These are phyloP conservation scores for Sebastolobus alascanus DNA, from an alignment of 2,797 vertebrate genomes.

Conservation along the genomic window DNA sequence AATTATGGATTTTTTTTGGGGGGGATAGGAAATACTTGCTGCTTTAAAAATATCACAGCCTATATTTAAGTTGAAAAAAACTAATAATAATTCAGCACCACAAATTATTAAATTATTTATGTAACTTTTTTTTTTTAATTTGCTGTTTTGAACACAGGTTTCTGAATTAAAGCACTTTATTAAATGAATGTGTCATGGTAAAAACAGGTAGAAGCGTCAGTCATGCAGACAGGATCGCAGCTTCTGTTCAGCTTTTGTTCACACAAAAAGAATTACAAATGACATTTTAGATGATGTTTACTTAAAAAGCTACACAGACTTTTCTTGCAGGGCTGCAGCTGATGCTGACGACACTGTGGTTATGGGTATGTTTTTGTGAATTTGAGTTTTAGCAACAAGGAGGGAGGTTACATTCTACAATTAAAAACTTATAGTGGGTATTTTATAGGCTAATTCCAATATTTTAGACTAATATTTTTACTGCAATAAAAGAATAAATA, in stretches of 20 bases:
- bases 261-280: slow-evolving; percentile 7
- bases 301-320: neutral
- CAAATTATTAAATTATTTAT: neutral
- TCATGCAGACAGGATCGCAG: slow-evolving; percentile 1
- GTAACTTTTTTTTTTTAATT: neutral
- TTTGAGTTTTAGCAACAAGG: neutral
- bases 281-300: neutral
- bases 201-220: neutral
- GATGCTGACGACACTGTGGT: neutral
- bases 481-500: neutral
- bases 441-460: neutral
- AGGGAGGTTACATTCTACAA: neutral
- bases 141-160: neutral
- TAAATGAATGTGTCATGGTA: neutral
- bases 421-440: neutral
- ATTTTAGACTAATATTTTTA: neutral
- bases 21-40: neutral
- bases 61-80: neutral
- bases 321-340: neutral
- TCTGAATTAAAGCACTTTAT: slow-evolving; percentile 1
- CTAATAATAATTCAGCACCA: neutral
- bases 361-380: neutral
- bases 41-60: neutral
- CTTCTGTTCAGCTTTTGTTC: neutral
- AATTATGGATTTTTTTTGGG: neutral